Conservation (phyloP, 1,140 invertebrate species). For the Mya arenaria region DNA sequence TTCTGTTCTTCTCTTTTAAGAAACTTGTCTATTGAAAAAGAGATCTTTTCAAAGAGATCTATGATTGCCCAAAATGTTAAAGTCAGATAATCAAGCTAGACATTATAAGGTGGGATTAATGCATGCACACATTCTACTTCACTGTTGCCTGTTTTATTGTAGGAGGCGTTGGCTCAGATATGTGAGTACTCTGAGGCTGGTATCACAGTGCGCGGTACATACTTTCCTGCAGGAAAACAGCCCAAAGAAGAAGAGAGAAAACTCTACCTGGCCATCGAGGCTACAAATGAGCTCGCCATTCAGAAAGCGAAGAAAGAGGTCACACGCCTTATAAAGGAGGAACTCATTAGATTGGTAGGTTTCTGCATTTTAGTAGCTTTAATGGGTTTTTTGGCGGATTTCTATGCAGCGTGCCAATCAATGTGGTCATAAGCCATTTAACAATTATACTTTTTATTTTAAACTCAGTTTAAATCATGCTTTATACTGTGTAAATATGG, state of each 20-base stretch:
- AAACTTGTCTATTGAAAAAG: too few species aligned
- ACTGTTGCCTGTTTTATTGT: constrained; percentile 68
- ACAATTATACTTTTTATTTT: not conserved
- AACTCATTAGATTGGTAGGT: constrained; percentile 95
- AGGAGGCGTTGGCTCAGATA: constrained; percentile 98
- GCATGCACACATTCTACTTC: constrained; percentile 98
- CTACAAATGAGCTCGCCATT: constrained; percentile 97
- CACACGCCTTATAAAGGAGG: constrained; percentile 98
- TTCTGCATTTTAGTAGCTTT: not conserved
- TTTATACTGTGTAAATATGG: not conserved
- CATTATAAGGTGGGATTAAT: too few species aligned
- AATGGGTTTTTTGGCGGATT: not conserved
- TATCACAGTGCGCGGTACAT: constrained; percentile 98
- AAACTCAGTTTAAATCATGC: not conserved
- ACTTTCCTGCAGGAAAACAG: constrained; percentile 85
- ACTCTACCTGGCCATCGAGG: constrained; percentile 99
- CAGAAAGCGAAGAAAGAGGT: constrained; percentile 99
- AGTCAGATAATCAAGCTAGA: too few species aligned
- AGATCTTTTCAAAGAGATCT: too few species aligned
- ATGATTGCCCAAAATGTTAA: too few species aligned
- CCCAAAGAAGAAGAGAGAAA: constrained; percentile 97
- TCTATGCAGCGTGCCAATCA: not conserved
- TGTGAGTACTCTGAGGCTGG: constrained; percentile 99
- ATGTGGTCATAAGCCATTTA: not conserved
- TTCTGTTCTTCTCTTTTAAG: too few species aligned